Evolutionary conservation across 2,113 vertebrate genomes (phyloP).

Genomic region (Chunga burmeisteri): DNA sequence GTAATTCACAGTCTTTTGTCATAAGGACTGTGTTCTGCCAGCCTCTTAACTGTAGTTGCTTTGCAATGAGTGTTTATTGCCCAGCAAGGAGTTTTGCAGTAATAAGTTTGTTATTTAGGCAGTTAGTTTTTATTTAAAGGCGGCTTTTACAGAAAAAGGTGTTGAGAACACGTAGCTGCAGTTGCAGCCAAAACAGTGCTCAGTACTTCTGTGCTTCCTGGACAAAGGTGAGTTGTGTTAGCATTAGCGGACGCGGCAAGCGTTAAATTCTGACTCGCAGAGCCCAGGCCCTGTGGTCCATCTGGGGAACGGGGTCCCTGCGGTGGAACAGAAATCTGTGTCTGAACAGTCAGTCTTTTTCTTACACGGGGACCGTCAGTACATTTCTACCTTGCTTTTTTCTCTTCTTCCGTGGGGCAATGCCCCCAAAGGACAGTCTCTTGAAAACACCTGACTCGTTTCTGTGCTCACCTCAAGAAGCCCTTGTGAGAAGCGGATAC

Average conservation of each 20-base stretch:
- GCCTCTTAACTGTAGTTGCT: not conserved
- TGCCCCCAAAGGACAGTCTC: not conserved
- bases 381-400: not conserved
- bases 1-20: not conserved
- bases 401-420: not conserved
- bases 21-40: not conserved
- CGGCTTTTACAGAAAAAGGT: not conserved
- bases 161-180: not conserved
- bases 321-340: not conserved
- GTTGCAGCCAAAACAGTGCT: not conserved
- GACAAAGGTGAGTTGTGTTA: not conserved
- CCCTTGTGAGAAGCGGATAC: not conserved
- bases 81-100: not conserved
- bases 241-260: not conserved
- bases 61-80: not conserved
- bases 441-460: not conserved
- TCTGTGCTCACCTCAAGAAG: not conserved
- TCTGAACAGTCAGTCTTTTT: not conserved
- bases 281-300: not conserved
- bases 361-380: not conserved
- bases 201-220: not conserved
- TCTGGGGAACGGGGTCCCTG: not conserved
- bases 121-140: not conserved
- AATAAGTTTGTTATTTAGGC: not conserved
- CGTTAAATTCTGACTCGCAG: fast-evolving